Percentiles rank a stretch among this genome's conserved stretches.
Conservation (phyloP, 2,888 invertebrate species). For the Coleophora deauratella region DNA sequence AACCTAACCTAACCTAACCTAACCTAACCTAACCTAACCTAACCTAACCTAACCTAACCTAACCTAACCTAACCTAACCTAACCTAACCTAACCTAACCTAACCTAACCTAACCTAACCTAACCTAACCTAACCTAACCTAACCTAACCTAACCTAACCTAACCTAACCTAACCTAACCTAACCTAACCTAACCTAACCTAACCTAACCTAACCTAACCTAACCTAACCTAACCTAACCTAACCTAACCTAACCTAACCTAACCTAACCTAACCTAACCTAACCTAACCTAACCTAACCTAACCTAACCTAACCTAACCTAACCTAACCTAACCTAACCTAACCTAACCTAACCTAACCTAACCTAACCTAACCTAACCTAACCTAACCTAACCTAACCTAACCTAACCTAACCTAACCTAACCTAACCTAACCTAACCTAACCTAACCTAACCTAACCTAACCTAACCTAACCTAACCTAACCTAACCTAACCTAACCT, state of each 20-base stretch:
- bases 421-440: slow-evolving; percentile 12
- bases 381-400: slow-evolving; percentile 11
- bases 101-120: slow-evolving; percentile 12
- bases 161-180: slow-evolving; percentile 20
- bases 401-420: slow-evolving; percentile 6
- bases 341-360: slow-evolving; percentile 11
- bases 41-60: slow-evolving; percentile 9
- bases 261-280: slow-evolving; percentile 10
- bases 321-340: slow-evolving; percentile 11
- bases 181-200: slow-evolving; percentile 19
- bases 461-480: slow-evolving; percentile 13
- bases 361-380: slow-evolving; percentile 12
- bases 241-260: slow-evolving; percentile 10
- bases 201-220: slow-evolving; percentile 17
- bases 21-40: slow-evolving; percentile 10
- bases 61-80: slow-evolving; percentile 8
- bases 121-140: slow-evolving; percentile 15
- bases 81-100: slow-evolving; percentile 9
- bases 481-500: slow-evolving; percentile 9
- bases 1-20: slow-evolving; percentile 10
- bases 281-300: slow-evolving; percentile 12
- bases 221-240: slow-evolving; percentile 12
- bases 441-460: slow-evolving; percentile 13
- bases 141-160: slow-evolving; percentile 16
- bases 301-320: slow-evolving; percentile 12